A percentile compares a stretch with the other conserved stretches of the same genome.
phyloP scores from a whole-genome alignment of 1,140 invertebrate species.

The Globodera rostochiensis region DNA sequence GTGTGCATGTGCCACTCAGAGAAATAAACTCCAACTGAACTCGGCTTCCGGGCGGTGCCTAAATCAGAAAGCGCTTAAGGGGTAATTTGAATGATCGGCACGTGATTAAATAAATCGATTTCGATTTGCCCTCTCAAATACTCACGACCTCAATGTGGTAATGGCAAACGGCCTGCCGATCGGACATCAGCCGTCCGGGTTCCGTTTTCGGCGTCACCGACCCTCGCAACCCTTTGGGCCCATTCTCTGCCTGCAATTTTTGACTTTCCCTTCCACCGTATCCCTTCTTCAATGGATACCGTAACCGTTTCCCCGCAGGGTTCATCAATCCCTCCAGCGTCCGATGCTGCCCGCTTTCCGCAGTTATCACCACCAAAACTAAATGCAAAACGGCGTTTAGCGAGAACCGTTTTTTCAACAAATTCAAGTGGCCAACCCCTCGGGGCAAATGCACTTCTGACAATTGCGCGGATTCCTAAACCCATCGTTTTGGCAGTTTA shows the following conservation, averaged over 20 bases:
- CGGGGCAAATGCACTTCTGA: conserved; percentile 46
- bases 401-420: neutral
- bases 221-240: conserved; percentile 33
- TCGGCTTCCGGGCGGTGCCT: conserved; percentile 44
- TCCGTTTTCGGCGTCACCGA: conserved; percentile 12
- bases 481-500: conserved; percentile 44
- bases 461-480: conserved; percentile 44
- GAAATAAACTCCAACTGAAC: conserved; percentile 36
- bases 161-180: conserved; percentile 44
- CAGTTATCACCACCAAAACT: conserved; percentile 49
- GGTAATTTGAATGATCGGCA: too few species aligned
- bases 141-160: conserved; percentile 41
- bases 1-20: conserved; percentile 40
- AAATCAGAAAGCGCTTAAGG: too few species aligned
- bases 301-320: conserved; percentile 44
- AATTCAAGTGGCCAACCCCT: conserved; percentile 13
- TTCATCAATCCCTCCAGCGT: conserved; percentile 29
- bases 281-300: neutral
- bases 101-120: neutral
- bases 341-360: conserved; percentile 43
- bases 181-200: neutral
- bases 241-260: conserved; percentile 27
- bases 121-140: neutral
- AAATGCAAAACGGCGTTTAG: neutral
- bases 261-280: neutral